Base-by-base conservation (phyloP, 2,113 vertebrate genomes). In the Xerus inauris region DNA sequence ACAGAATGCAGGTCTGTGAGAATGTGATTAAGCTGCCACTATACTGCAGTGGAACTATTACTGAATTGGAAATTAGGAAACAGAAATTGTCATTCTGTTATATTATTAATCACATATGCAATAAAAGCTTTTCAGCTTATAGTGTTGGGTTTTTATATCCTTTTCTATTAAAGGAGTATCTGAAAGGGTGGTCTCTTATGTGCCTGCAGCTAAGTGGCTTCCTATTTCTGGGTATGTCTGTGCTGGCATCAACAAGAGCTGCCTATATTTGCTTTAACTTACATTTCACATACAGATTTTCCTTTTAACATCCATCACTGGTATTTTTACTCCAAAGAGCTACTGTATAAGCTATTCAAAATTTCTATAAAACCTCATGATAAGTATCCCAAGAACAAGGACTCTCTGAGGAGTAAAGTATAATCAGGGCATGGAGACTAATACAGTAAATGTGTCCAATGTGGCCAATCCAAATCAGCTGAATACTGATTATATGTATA, bases 41-140 rank as follows among this genome's bases (percentile, higher is more conserved):
- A 22, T 19, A 64, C 2, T 57, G 11, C 0, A 84, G 12, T 69
- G n/a, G 1, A 83, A 49, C 14, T 82, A 77, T 67, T 69, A 51
- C 45, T 82, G 6, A 86, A 69, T 1, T 57, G n/a, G 30, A 28
- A 54, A 94, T 57, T 79, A 80, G 49, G 47, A 93, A 82, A 91
- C 47, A 22, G n/a, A 86, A n/a, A 72, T 71, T 51, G 10, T 3
- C 8, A n/a, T 42, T 94, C 16, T 85, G 13, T 59, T 86, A 77
- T 32, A 65, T 82, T 81, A 54, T 71, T 77, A 77, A 35, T 2
- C 67, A 62, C 30, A 26, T 59, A 20, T 59, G 26, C 13, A 42
- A n/a, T 87, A 69, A 75, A 8, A 47, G 40, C 51, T 69, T 13
- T 73, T 81, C 35, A 26, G 19, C 49, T 72, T 69, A 62, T 42